phyloP scores from a whole-genome alignment of 1,140 invertebrate genomes.

The Drosophila prosaltans region DNA sequence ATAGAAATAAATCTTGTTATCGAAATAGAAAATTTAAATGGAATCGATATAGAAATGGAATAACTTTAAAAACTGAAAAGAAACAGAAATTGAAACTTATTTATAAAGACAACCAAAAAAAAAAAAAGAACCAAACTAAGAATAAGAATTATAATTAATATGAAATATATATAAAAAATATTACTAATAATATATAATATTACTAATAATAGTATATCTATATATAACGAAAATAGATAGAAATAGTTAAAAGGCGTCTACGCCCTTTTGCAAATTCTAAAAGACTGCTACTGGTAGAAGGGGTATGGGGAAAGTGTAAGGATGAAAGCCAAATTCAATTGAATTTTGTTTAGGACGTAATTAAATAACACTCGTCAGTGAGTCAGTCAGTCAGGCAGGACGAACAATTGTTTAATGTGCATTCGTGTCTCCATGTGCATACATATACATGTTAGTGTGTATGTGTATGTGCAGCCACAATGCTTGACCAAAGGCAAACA shows the following conservation, averaged over 20 bases:
- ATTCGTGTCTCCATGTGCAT: constrained; percentile 30
- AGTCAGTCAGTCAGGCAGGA: constrained; percentile 27
- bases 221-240: too few relatives aligned
- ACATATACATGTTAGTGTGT: neutral
- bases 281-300: neutral
- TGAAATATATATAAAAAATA: too few relatives aligned
- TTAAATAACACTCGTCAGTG: constrained; percentile 52
- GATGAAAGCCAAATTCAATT: constrained; percentile 44
- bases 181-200: too few relatives aligned
- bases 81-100: too few relatives aligned
- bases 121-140: too few relatives aligned
- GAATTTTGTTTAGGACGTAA: constrained; percentile 54
- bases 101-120: too few relatives aligned
- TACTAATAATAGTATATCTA: too few relatives aligned
- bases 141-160: too few relatives aligned
- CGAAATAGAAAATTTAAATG: neutral
- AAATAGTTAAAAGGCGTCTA: neutral
- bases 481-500: constrained; percentile 11
- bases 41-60: too few relatives aligned
- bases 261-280: too few relatives aligned
- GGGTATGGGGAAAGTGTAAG: neutral
- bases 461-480: constrained; percentile 2
- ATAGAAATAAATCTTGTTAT: too few relatives aligned
- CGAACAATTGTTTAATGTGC: constrained; percentile 48
- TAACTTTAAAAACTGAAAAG: too few relatives aligned